Percentiles rank a stretch among this genome's conserved stretches.
phyloP scores from a whole-genome alignment of 1,140 invertebrate species.

The Chlorops oryzae region DNA sequence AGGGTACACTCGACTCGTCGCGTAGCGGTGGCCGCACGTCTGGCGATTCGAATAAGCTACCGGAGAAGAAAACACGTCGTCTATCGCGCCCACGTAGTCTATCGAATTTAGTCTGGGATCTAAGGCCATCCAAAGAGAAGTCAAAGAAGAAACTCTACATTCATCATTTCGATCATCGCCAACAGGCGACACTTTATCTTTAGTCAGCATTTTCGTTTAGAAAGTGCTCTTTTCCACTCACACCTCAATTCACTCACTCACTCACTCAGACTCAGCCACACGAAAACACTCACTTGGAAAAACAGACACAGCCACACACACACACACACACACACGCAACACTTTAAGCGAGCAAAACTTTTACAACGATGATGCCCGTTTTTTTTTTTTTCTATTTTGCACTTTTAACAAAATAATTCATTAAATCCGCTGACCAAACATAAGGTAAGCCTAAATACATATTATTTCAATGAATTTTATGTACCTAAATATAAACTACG shows the following conservation, averaged over 20 bases:
- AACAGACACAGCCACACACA: no score
- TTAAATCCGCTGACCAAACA: no score
- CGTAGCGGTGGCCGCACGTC: constrained; percentile 80
- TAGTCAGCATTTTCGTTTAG: constrained; percentile 20
- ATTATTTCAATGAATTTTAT: no score
- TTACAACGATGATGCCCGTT: no score
- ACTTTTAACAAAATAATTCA: no score
- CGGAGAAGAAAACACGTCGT: constrained; percentile 71
- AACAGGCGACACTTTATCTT: constrained; percentile 47
- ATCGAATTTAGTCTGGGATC: constrained; percentile 80
- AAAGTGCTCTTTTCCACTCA: background rate
- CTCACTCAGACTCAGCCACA: background rate
- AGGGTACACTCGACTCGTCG: constrained; percentile 79
- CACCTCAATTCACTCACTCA: background rate
- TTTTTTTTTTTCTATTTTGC: no score
- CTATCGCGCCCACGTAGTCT: constrained; percentile 72
- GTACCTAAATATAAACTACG: no score
- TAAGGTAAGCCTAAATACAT: no score
- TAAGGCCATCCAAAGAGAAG: constrained; percentile 57
- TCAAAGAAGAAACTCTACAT: constrained; percentile 53
- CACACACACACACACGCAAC: no score
- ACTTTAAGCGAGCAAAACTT: no score
- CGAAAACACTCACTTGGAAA: no score
- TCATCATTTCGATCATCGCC: constrained; percentile 46
- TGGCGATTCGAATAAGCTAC: constrained; percentile 72